Evolutionary conservation across 2,113 vertebrate species (phyloP).

Genomic region (Chaetops frenatus): DNA sequence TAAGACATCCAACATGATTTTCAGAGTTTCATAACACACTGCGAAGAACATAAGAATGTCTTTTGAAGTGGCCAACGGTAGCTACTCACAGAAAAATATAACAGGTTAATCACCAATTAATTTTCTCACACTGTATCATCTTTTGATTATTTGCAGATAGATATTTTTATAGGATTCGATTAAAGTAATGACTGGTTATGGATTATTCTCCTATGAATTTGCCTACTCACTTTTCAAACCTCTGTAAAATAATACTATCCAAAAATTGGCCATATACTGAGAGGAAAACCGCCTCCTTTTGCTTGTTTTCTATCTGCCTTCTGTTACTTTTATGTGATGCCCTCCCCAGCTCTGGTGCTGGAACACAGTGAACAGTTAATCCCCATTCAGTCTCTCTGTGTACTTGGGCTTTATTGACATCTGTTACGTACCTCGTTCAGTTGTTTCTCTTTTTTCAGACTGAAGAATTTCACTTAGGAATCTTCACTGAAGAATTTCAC

Average conservation of each 20-base stretch:
- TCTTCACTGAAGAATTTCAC: not conserved
- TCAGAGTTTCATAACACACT: not conserved
- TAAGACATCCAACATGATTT: not conserved
- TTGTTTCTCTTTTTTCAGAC: not conserved
- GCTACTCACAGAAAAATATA: not conserved
- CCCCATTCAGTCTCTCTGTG: not conserved
- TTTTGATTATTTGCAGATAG: not conserved
- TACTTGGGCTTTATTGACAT: not conserved
- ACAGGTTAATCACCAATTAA: not conserved
- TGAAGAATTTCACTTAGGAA: not conserved
- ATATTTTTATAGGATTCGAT: not conserved
- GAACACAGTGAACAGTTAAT: not conserved
- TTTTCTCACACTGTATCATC: not conserved
- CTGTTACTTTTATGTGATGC: not conserved
- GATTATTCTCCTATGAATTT: not conserved
- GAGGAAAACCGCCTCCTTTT: not conserved
- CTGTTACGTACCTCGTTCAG: not conserved
- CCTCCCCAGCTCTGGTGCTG: not conserved
- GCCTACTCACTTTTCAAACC: not conserved
- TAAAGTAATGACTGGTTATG: not conserved
- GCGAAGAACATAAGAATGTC: not conserved
- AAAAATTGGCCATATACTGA: not conserved
- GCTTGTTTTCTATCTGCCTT: not conserved
- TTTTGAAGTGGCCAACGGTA: not conserved
- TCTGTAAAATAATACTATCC: not conserved